A percentile compares a stretch with the other conserved stretches of the same genome.
Conservation (phyloP, 2,113 vertebrate genomes). For the Xenopus borealis region DNA sequence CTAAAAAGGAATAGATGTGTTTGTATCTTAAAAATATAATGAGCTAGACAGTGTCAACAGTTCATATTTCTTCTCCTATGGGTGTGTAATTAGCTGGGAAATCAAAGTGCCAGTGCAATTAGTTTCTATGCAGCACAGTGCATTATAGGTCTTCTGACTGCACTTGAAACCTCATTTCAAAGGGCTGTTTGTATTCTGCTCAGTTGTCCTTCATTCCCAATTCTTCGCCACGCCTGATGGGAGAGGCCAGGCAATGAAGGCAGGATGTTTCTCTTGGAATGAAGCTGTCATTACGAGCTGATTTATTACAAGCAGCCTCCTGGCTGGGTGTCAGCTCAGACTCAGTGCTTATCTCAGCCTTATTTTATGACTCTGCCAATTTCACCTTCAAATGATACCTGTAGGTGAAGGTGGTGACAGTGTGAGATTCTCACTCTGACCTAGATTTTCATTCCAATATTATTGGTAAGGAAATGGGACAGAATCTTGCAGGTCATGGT, state of each 20-base stretch:
- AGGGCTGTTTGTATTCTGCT: neutral
- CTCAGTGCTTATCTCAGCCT: neutral
- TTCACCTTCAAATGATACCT: constrained; percentile 22
- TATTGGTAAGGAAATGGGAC: neutral
- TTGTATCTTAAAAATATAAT: neutral
- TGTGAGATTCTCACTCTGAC: neutral
- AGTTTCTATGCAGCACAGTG: neutral
- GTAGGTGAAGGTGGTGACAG: constrained; percentile 1
- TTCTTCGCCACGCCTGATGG: neutral
- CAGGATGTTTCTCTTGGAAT: constrained; percentile 4
- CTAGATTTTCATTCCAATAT: neutral
- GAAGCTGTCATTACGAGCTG: constrained; percentile 2
- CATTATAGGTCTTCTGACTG: constrained; percentile 3
- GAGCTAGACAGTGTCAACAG: neutral
- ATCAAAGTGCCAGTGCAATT: constrained; percentile 3
- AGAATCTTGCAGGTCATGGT: neutral
- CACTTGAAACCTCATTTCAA: neutral
- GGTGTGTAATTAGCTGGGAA: neutral
- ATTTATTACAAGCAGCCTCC: constrained; percentile 15
- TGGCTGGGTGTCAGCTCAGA: constrained; percentile 2
- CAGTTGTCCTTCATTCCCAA: neutral
- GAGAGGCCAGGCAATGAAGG: constrained; percentile 7
- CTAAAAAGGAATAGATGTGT: neutral
- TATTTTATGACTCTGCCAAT: constrained; percentile 8
- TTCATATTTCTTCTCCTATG: neutral